Evolutionary conservation across 2,888 invertebrate genomes (phyloP), one percentile per base, ranked within the genome.

Genomic region (Axea sp.): DNA sequence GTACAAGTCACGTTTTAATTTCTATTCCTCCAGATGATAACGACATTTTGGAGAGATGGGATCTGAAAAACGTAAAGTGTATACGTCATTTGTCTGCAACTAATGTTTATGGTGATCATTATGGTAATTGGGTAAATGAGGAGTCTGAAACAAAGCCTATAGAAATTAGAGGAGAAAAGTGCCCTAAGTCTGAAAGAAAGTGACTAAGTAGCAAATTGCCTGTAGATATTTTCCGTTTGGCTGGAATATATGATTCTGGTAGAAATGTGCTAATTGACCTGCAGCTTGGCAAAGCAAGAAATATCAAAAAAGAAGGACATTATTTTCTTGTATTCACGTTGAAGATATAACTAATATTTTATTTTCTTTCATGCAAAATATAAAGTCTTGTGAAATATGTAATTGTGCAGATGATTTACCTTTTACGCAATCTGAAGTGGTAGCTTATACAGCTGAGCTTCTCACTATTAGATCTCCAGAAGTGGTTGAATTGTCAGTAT

Each of bases 351-450:
- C 47, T 30, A 47, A 47, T n/a, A 47, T 47, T 47, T n/a, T 47
- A 47, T 47, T 47, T 47, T 47, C 47, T 47, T 47, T 30, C 47
- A 47, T 47, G 47, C 47, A 47, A 47, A 47, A 17, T 19, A 47
- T 47, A 47, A 47, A 47, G 19, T 30, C 47, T 30, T 15, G 31
- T 47, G 47, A 47, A 31, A 47, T 47, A 47, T 47, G 30, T 30
- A 47, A 47, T 47, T 47, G 47, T 47, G 47, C 47, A 30, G 47
- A 47, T 47, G 47, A 47, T 47, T 47, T n/a, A 47, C 47, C 47
- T 19, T 7, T 30, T n/a, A 47, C 47, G 19, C 47, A 47, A 47
- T 47, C 47, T 47, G 30, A 47, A 47, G 47, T 47, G 47, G 7
- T 47, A 15, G 30, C 19, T 15, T 47, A 30, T 47, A 30, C 47